Percentiles rank a stretch among this genome's conserved stretches.
phyloP scores from a whole-genome alignment of 2,113 vertebrate genomes.

The Corythornis cristatus region DNA sequence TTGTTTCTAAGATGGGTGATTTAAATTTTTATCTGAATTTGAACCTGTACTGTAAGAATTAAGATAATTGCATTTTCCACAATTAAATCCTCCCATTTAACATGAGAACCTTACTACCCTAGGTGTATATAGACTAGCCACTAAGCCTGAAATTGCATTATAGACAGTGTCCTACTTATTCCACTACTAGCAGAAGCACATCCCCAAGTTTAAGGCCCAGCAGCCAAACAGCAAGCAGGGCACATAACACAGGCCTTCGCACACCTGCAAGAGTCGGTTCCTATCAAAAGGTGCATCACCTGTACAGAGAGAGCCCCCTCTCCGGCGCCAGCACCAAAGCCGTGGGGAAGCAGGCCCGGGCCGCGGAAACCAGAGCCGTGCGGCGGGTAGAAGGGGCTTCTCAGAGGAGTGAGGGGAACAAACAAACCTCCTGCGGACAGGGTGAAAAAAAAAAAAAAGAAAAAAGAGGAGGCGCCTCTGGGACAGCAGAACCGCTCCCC shows the following conservation, averaged over 20 bases:
- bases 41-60: not conserved
- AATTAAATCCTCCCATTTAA: not conserved
- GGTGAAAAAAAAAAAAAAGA: too few relatives aligned
- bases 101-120: not conserved
- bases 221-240: rapidly evolving
- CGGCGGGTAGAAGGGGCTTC: rapidly evolving
- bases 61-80: not conserved
- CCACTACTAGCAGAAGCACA: not conserved
- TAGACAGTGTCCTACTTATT: too few relatives aligned
- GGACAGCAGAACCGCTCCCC: not conserved
- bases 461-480: not conserved
- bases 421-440: rapidly evolving
- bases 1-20: not conserved
- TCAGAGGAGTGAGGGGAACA: too few relatives aligned
- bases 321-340: rapidly evolving
- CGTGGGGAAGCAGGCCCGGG: rapidly evolving
- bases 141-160: not conserved
- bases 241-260: rapidly evolving
- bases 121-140: rapidly evolving
- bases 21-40: not conserved
- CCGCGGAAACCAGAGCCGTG: rapidly evolving
- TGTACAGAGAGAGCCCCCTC: rapidly evolving
- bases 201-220: rapidly evolving
- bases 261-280: too few relatives aligned
- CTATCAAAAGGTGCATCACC: rapidly evolving